Evolutionary conservation across 2,797 vertebrate species (phyloP), one percentile per base, ranked within the genome.

Genomic region (Cercopithecus petaurista): DNA sequence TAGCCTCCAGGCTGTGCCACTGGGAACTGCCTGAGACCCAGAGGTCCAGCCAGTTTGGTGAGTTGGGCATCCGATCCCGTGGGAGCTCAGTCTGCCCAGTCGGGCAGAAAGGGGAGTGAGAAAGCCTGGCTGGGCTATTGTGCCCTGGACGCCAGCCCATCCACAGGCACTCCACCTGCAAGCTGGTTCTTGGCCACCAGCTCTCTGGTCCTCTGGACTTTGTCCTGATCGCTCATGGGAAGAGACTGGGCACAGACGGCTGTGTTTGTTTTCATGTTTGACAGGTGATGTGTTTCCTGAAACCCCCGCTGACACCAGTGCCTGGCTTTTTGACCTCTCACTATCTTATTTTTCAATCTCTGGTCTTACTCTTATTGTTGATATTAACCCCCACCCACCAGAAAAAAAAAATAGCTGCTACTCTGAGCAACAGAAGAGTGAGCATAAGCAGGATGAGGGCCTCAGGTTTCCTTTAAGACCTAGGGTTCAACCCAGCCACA

Each of bases 221-320:
- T 96, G 95, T 57, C 92, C 90, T 2, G 3, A 2, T 30, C 0
- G 0, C 43, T 59, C 12, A 7, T 3, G 57, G 61, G 57, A 50
- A 92, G 91, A 91, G 55, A 46, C 50, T 4, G 84, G 88, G 24
- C 93, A 36, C 77, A 50, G 70, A 82, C 0, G 57, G 83, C 87
- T 39, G 43, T 95, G 55, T 97, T 92, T 95, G 90, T 72, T 79
- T 76, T 61, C 84, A 52, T 0, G 2, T 77, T 33, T 59, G 59
- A 77, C 59, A 86, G 94, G 91, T 73, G 73, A 82, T 83, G 61
- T 41, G 30, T 85, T 92, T 96, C 93, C 96, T 93, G 96, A 82
- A 96, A 73, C 36, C 12, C 48, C 26, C 9, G 80, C 83, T 59
- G 28, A 81, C 39, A 39, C 70, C 21, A 2, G 46, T 11, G 52